These are phyloP conservation scores for Onthophagus taurus DNA, from an alignment of 1,140 invertebrate genomes.

Conservation along the genomic window DNA sequence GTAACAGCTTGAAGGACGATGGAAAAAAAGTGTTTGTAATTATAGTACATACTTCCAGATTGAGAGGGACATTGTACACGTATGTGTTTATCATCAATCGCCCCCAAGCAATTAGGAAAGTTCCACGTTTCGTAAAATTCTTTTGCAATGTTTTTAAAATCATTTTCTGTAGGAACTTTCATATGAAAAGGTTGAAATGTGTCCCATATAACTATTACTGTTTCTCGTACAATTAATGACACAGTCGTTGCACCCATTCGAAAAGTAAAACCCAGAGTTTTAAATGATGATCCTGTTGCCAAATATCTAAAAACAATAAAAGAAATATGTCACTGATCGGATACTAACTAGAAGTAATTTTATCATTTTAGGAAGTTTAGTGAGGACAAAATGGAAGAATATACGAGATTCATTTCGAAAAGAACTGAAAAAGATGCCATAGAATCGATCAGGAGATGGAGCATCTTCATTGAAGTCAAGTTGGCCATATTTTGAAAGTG, in stretches of 20 bases:
- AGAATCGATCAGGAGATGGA: neutral
- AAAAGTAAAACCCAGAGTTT: constrained; percentile 8
- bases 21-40: constrained; percentile 32
- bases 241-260: constrained; percentile 5
- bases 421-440: constrained; percentile 5
- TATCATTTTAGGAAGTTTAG: neutral
- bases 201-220: constrained; percentile 6
- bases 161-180: constrained; percentile 5
- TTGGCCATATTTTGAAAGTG: too few species aligned
- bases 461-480: too few species aligned
- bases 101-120: constrained; percentile 33
- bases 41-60: constrained; percentile 18
- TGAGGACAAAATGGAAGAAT: constrained; percentile 4
- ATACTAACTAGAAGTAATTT: neutral
- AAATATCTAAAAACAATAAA: constrained; percentile 10
- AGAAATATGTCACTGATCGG: neutral
- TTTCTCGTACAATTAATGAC: constrained; percentile 1
- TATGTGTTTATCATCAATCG: constrained; percentile 24
- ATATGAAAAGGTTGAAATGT: constrained; percentile 9
- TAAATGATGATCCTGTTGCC: constrained; percentile 9
- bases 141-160: constrained; percentile 21
- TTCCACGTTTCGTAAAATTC: constrained; percentile 26
- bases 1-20: constrained; percentile 31
- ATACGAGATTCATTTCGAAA: constrained; percentile 4
- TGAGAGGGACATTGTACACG: constrained; percentile 17